Percentiles rank a stretch among this genome's conserved stretches.
phyloP scores from a whole-genome alignment of 2,797 vertebrate species.

The Coracias cyanogaster region DNA sequence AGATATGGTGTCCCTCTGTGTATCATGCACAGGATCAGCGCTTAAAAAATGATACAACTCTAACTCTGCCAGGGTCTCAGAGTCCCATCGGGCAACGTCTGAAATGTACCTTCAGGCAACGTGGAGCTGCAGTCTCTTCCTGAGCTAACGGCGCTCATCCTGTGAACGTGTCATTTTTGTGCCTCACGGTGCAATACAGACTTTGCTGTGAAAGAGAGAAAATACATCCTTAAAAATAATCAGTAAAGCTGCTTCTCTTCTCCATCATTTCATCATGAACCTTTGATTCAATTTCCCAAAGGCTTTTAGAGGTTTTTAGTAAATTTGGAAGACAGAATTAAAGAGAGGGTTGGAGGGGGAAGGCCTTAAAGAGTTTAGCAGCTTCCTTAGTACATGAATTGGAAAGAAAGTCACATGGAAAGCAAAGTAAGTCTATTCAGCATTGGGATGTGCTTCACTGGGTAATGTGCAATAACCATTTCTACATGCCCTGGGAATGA shows the following conservation, averaged over 20 bases:
- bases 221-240: neutral
- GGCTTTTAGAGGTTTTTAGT: neutral
- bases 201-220: neutral
- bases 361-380: neutral
- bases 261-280: neutral
- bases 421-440: neutral
- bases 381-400: neutral
- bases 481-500: neutral
- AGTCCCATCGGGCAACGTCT: neutral
- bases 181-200: neutral
- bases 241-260: neutral
- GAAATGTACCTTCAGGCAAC: neutral
- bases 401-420: neutral
- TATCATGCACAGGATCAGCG: too few species aligned
- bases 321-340: neutral
- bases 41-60: neutral
- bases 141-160: too few species aligned
- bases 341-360: neutral
- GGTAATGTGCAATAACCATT: neutral
- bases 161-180: neutral
- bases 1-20: neutral
- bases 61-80: neutral
- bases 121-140: neutral
- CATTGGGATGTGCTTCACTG: neutral
- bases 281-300: neutral